These are phyloP conservation scores for Sebastes iracundus DNA, from an alignment of 2,797 vertebrate genomes.

Conservation along the genomic window DNA sequence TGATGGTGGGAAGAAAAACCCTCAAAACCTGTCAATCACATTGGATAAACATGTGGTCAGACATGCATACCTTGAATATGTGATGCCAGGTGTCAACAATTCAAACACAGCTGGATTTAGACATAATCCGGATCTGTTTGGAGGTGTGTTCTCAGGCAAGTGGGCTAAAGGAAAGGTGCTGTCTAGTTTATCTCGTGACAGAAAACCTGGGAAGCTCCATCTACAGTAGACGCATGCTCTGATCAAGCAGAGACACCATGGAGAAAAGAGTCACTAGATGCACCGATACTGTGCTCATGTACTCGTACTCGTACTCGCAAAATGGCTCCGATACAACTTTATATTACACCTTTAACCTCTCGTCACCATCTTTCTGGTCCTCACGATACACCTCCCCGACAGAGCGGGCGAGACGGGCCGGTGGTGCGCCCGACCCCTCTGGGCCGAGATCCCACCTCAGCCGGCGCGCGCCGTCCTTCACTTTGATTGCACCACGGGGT, in stretches of 20 bases:
- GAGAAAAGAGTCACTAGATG: background rate
- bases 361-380: too few species aligned
- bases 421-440: too few species aligned
- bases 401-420: too few species aligned
- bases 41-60: background rate
- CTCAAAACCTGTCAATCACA: background rate
- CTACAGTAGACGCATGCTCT: background rate
- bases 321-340: too few species aligned
- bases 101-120: background rate
- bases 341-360: too few species aligned
- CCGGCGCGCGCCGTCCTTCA: too few species aligned
- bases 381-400: too few species aligned
- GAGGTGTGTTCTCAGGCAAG: background rate
- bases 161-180: background rate
- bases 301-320: too few species aligned
- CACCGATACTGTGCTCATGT: too few species aligned
- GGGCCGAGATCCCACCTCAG: too few species aligned
- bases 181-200: background rate
- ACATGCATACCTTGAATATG: background rate
- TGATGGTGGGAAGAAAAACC: constrained; percentile 7
- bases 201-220: background rate
- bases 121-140: background rate
- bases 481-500: too few species aligned
- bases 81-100: background rate
- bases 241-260: background rate